Conservation (phyloP, 2,113 vertebrate genomes). For the Gobius niger region DNA sequence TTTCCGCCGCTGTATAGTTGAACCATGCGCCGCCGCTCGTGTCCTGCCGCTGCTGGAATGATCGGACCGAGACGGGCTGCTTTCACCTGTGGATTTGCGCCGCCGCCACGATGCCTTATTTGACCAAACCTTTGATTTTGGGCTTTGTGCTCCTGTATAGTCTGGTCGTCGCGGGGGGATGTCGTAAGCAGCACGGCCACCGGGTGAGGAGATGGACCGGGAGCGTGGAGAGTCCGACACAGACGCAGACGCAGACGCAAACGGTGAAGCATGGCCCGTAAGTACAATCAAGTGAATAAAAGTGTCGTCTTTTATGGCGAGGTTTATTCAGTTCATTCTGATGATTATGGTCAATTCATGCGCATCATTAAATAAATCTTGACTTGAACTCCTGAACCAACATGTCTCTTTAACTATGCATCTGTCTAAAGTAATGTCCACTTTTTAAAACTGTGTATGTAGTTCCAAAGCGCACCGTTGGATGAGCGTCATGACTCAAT, state of each 20-base stretch:
- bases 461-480: background rate
- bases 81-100: slow-evolving; percentile 60
- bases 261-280: slow-evolving; percentile 81
- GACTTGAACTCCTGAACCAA: no score
- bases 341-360: background rate
- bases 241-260: background rate
- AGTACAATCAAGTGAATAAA: slow-evolving; percentile 39
- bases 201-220: slow-evolving; percentile 83
- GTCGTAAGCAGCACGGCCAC: slow-evolving; percentile 78
- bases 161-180: slow-evolving; percentile 79
- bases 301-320: background rate
- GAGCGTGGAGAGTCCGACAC: slow-evolving; percentile 68
- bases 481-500: background rate
- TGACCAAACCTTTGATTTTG: slow-evolving; percentile 75
- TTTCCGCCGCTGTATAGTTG: slow-evolving; percentile 10
- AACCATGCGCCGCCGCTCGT: slow-evolving; percentile 67
- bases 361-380: background rate
- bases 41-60: slow-evolving; percentile 38
- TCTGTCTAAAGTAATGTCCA: background rate
- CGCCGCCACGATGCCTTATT: slow-evolving; percentile 80
- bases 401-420: background rate
- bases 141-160: slow-evolving; percentile 73
- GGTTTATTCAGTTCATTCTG: background rate
- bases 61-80: slow-evolving; percentile 54
- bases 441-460: background rate